These are phyloP conservation scores for Didymodactylos carnosus DNA, from an alignment of 2,888 invertebrate genomes.

Conservation along the genomic window DNA sequence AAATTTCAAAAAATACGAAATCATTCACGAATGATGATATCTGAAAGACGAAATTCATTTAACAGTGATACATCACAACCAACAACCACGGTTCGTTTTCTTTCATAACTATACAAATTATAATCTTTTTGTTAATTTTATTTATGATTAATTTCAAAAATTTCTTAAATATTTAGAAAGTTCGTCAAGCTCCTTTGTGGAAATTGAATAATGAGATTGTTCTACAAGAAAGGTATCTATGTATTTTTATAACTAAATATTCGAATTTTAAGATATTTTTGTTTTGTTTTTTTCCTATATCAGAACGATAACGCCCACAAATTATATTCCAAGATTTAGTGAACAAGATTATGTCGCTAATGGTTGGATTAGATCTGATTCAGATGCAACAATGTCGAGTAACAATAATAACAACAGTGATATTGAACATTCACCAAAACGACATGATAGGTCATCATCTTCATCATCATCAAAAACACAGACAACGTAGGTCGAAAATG, in stretches of 20 bases:
- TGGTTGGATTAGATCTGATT: background rate
- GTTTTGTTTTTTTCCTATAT: background rate
- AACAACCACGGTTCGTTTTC: too few species aligned
- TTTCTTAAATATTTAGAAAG: background rate
- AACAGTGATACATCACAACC: background rate
- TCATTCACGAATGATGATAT: background rate
- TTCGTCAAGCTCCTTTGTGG: background rate
- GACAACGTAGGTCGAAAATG: background rate
- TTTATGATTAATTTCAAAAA: background rate
- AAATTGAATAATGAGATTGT: background rate
- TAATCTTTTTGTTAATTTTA: background rate
- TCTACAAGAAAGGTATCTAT: background rate
- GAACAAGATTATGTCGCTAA: background rate
- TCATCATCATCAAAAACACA: background rate
- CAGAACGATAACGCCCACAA: background rate
- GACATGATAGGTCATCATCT: background rate
- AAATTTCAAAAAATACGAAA: background rate
- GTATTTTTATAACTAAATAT: background rate
- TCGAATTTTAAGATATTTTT: background rate
- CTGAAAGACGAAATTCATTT: background rate
- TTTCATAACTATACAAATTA: background rate
- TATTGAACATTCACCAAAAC: background rate
- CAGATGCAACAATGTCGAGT: background rate
- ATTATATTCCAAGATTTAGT: background rate
- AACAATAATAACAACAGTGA: background rate